These are phyloP conservation scores for Fringilla coelebs DNA, from an alignment of 2,797 vertebrate species.

Conservation along the genomic window DNA sequence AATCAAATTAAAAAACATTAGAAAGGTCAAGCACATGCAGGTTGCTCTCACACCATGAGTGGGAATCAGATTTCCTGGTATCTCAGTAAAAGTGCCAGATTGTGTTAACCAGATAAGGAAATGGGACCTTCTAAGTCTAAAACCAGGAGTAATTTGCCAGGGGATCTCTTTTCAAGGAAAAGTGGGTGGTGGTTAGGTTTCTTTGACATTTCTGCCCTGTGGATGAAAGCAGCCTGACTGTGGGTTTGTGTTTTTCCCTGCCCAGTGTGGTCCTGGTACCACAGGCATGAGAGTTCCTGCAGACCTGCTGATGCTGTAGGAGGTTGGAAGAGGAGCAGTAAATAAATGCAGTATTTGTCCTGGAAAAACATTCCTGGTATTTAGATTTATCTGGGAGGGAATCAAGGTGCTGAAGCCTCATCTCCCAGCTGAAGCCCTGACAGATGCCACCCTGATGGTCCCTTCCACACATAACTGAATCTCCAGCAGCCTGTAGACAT, in stretches of 20 bases:
- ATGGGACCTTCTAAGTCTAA: constrained; percentile 8
- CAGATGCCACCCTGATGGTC: neutral
- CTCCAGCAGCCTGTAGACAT: neutral
- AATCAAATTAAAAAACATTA: constrained; percentile 69
- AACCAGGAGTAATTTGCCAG: neutral
- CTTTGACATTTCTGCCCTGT: neutral
- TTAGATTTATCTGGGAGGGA: neutral
- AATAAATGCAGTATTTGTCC: neutral
- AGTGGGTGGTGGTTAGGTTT: neutral
- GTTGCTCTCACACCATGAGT: constrained; percentile 2
- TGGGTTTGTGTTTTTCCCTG: neutral
- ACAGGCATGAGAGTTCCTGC: neutral
- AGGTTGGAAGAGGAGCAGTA: neutral
- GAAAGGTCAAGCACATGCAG: constrained; percentile 51
- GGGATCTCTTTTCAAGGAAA: neutral
- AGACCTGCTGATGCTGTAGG: neutral
- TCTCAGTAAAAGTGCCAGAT: constrained; percentile 44
- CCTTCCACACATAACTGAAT: neutral
- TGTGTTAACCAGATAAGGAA: constrained; percentile 56
- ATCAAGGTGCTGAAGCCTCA: neutral
- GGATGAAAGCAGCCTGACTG: neutral
- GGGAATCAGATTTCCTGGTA: constrained; percentile 50
- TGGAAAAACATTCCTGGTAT: neutral
- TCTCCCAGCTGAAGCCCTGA: neutral
- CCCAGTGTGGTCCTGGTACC: neutral